Percentiles rank a stretch among this genome's conserved stretches.
Conservation (phyloP, 2,797 vertebrate genomes). For the Enteromius fasciolatus region DNA sequence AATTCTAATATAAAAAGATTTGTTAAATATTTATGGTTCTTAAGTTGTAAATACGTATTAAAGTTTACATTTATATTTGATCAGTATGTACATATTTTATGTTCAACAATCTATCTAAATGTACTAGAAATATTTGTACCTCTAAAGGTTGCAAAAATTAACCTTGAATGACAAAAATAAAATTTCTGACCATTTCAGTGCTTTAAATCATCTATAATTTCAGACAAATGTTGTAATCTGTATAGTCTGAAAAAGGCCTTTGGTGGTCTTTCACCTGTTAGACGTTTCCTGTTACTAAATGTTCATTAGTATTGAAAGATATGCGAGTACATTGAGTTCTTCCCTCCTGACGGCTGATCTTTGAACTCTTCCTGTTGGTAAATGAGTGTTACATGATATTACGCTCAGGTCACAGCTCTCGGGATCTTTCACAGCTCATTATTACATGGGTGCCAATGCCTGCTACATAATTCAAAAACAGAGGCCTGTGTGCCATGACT, state of each 20-base stretch:
- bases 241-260: neutral
- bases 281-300: neutral
- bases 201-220: too few relatives aligned
- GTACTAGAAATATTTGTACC: neutral
- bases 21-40: neutral
- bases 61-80: neutral
- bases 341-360: constrained; percentile 52
- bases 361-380: constrained; percentile 50
- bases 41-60: neutral
- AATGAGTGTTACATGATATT: constrained; percentile 58
- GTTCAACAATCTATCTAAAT: neutral
- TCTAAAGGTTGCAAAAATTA: neutral
- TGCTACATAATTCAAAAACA: constrained; percentile 76
- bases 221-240: neutral
- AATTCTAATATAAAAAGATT: neutral
- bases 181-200: neutral
- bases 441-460: constrained; percentile 68
- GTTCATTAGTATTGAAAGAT: constrained; percentile 33
- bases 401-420: constrained; percentile 61
- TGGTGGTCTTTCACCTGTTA: neutral
- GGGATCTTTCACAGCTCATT: constrained; percentile 73
- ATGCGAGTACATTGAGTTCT: constrained; percentile 38
- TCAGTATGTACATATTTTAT: neutral
- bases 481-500: constrained; percentile 58
- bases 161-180: neutral